Evolutionary conservation across 1,140 invertebrate genomes (phyloP).

Genomic region (Coelopa frigida): DNA sequence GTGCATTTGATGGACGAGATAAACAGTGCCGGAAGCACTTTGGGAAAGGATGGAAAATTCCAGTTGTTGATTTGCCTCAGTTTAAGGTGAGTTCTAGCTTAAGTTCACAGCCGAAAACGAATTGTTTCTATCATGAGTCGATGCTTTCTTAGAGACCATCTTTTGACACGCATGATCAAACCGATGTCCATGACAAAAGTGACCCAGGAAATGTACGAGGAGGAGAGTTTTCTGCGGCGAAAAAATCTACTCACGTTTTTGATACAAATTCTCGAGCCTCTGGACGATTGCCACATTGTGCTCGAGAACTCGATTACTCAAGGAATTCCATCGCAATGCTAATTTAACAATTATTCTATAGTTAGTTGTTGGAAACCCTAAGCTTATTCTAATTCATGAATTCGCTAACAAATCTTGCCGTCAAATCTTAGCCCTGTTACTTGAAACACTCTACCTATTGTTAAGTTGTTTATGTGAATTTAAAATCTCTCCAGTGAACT

Average conservation of each 20-base stretch:
- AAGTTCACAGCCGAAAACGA: background rate
- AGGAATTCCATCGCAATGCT: constrained; percentile 64
- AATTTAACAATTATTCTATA: constrained; percentile 13
- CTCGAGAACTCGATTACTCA: constrained; percentile 92
- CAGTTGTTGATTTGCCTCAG: constrained; percentile 92
- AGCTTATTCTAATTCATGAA: background rate
- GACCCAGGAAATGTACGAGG: constrained; percentile 91
- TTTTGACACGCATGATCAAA: constrained; percentile 80
- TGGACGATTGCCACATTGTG: constrained; percentile 88
- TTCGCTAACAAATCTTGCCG: background rate
- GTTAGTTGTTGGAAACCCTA: background rate
- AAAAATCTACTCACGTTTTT: constrained; percentile 78
- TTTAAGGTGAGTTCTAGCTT: constrained; percentile 42
- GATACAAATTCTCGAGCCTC: constrained; percentile 81
- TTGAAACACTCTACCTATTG: no score
- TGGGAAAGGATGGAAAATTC: constrained; percentile 98
- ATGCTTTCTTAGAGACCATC: constrained; percentile 72
- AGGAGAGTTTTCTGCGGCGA: constrained; percentile 86
- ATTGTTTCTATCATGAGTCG: constrained; percentile 6
- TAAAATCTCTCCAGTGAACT: no score
- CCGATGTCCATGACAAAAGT: constrained; percentile 79
- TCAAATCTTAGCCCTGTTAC: background rate
- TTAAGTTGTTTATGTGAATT: no score
- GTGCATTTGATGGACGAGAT: constrained; percentile 79
- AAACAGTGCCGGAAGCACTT: constrained; percentile 68